Percentiles rank a stretch among this genome's conserved stretches.
Conservation (phyloP, 1,140 invertebrate species). For the Chelonus insularis region DNA sequence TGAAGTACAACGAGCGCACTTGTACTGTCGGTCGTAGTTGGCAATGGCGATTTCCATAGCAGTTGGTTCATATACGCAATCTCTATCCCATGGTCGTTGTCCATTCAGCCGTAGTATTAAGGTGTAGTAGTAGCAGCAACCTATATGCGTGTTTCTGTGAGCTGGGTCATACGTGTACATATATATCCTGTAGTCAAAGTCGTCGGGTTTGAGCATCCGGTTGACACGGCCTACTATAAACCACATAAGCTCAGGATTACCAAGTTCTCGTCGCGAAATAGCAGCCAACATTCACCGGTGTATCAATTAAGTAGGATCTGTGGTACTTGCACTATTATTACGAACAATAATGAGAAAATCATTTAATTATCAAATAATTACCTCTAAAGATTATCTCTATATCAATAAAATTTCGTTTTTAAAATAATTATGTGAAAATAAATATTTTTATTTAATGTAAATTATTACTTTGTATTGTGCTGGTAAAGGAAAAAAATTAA, state of each 20-base stretch:
- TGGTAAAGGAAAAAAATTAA: too few relatives aligned
- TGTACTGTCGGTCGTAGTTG: slow-evolving; percentile 1
- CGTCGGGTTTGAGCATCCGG: slow-evolving; percentile 30
- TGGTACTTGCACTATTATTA: neutral
- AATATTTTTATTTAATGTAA: too few relatives aligned
- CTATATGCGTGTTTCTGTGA: slow-evolving; percentile 28
- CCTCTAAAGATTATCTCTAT: too few relatives aligned
- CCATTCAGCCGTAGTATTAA: slow-evolving; percentile 25
- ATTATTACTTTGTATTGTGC: too few relatives aligned
- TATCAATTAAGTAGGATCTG: slow-evolving; percentile 53
- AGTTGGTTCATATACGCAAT: slow-evolving; percentile 20
- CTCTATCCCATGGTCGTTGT: slow-evolving; percentile 21
- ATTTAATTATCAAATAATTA: too few relatives aligned
- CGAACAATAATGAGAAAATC: too few relatives aligned
- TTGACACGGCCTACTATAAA: slow-evolving; percentile 49
- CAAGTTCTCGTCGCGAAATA: slow-evolving; percentile 44
- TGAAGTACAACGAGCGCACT: slow-evolving; percentile 22
- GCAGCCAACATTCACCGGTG: slow-evolving; percentile 26
- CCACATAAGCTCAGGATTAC: slow-evolving; percentile 52
- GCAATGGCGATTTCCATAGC: slow-evolving; percentile 23
- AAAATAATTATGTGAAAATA: too few relatives aligned
- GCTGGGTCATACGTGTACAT: neutral
- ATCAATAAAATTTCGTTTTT: too few relatives aligned
- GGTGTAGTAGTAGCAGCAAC: neutral
- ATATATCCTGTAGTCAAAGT: slow-evolving; percentile 7